These are phyloP conservation scores for Oedothorax gibbosus DNA, from an alignment of 1,140 invertebrate genomes.

Conservation along the genomic window DNA sequence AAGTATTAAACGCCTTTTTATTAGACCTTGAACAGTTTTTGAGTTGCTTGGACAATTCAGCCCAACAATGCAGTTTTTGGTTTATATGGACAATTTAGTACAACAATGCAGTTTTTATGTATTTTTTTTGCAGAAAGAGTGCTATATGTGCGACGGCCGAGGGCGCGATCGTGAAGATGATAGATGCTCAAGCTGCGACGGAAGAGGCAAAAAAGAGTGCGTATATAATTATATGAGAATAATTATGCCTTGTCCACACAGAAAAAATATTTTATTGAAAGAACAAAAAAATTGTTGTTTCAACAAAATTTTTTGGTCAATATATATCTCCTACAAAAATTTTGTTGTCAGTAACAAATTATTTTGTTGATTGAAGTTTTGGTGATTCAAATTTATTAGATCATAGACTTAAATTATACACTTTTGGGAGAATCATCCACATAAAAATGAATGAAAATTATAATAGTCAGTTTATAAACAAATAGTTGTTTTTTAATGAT, in stretches of 20 bases:
- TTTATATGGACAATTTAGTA: neutral
- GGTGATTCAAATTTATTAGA: neutral
- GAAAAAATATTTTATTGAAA: neutral
- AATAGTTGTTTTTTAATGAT: no score
- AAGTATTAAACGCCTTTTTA: no score
- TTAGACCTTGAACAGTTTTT: no score
- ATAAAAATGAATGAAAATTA: no score
- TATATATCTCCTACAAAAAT: no score
- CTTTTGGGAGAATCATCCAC: neutral
- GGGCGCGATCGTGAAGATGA: neutral
- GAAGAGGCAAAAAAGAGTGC: neutral
- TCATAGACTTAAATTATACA: neutral
- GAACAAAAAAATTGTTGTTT: no score
- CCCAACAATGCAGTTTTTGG: neutral
- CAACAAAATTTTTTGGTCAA: no score
- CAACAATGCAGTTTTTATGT: neutral
- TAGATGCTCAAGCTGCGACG: neutral
- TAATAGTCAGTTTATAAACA: no score
- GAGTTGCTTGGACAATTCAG: neutral
- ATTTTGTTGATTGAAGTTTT: neutral
- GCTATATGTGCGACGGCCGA: neutral
- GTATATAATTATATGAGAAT: neutral
- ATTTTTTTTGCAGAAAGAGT: neutral
- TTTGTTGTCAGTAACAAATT: no score
- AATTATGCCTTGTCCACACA: neutral